These are phyloP conservation scores for Drosophila triauraria DNA, from an alignment of 1,140 invertebrate species.

Conservation along the genomic window DNA sequence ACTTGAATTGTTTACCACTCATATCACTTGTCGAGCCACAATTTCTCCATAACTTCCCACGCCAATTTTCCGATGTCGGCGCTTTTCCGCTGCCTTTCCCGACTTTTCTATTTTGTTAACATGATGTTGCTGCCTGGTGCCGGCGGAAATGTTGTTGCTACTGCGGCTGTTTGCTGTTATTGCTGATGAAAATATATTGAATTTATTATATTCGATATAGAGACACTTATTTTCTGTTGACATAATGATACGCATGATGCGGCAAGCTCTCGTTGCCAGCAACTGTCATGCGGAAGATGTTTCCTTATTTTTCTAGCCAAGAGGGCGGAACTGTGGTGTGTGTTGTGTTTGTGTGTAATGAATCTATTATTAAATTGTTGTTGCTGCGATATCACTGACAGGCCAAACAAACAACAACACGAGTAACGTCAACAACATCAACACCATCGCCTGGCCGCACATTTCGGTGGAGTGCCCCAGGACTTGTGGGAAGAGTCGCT, in stretches of 20 bases:
- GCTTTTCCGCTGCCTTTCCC: not conserved
- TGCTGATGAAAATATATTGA: constrained; percentile 82
- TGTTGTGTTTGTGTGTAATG: constrained; percentile 67
- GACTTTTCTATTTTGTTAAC: constrained; percentile 71
- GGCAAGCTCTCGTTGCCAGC: constrained; percentile 25
- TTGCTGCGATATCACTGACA: constrained; percentile 48
- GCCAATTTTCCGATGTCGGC: not conserved
- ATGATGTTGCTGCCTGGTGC: constrained; percentile 55
- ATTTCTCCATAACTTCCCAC: not conserved
- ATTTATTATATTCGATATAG: constrained; percentile 80
- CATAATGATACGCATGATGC: constrained; percentile 71
- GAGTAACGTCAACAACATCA: constrained; percentile 56
- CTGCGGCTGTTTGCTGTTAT: constrained; percentile 68
- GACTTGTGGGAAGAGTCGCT: not conserved
- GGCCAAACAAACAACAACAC: constrained; percentile 49
- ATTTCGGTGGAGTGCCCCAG: constrained; percentile 28
- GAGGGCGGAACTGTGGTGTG: constrained; percentile 30
- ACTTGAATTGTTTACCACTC: constrained; percentile 59
- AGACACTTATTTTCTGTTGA: constrained; percentile 76
- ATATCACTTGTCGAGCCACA: constrained; percentile 58
- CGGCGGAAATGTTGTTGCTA: constrained; percentile 37
- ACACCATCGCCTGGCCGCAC: constrained; percentile 56
- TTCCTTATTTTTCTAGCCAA: constrained; percentile 54
- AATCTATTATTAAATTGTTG: constrained; percentile 83
- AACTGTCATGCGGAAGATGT: constrained; percentile 55